Evolutionary conservation across 2,888 invertebrate genomes (phyloP).

Genomic region (Zaprionus lineosus): DNA sequence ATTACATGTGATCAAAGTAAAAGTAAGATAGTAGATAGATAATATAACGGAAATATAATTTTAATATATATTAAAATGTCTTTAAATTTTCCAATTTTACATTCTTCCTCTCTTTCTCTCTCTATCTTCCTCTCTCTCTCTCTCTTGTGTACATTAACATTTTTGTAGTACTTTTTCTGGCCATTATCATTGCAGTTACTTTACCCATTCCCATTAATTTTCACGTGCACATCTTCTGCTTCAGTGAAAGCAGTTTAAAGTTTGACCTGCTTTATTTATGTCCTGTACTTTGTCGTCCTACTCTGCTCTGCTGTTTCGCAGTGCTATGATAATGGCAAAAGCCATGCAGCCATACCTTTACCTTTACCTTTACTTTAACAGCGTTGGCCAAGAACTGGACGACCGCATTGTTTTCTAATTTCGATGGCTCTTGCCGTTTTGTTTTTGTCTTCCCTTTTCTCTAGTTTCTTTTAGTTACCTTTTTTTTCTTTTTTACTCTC

Average conservation of each 20-base stretch:
- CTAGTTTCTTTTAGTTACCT: background rate
- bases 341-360: slow-evolving; percentile 21
- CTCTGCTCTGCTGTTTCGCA: slow-evolving; percentile 16
- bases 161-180: background rate
- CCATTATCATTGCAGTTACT: background rate
- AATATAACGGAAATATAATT: no score
- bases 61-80: no score
- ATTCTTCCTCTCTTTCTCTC: no score
- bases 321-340: slow-evolving; percentile 42
- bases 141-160: no score
- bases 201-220: slow-evolving; percentile 1
- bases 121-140: no score
- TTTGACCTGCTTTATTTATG: slow-evolving; percentile 58
- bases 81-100: no score
- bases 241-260: slow-evolving; percentile 38
- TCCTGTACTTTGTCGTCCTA: no score
- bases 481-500: slow-evolving; percentile 9
- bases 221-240: slow-evolving; percentile 32
- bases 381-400: background rate
- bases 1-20: background rate
- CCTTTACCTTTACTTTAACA: no score
- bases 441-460: background rate
- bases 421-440: background rate
- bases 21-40: background rate
- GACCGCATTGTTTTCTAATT: background rate